Base-by-base conservation (phyloP, 2,888 invertebrate genomes). In the Orthosia gothica region DNA sequence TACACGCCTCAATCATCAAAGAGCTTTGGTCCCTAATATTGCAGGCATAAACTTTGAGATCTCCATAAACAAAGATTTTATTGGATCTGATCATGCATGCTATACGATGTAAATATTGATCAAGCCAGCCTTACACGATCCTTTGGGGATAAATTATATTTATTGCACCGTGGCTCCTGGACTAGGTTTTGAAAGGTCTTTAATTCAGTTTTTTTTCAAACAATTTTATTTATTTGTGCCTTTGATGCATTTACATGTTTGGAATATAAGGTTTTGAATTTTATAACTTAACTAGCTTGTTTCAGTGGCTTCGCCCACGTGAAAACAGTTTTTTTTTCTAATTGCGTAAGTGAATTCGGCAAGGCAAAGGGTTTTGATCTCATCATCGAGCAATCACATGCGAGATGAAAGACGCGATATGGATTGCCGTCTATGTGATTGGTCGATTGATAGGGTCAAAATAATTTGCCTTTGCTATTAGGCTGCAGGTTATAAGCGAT, bases 1-100 rank as follows among this genome's bases (percentile, higher is more conserved):
- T 82, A 78, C 70, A 81, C 75, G 81, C 71, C 45, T 75, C 76
- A 79, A 4, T 58, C 50, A 69, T 78, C 76, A 76, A 83, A 88
- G 73, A 64, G 7, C 47, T 61, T 74, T 63, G 59, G 45, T 62
- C 61, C 20, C 55, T 65, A 72, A 70, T 74, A 65, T 20, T 55
- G 69, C 26, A 64, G 26, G 71, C 54, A 76, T 72, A 61, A 64
- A 77, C 50, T 61, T 62, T 32, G 47, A 54, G 67, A 32, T 69
- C 18, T 59, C 23, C 55, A 64, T 81, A 74, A 65, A 77, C 71
- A 67, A 68, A 55, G 64, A 45, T 76, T 77, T 62, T 75, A 76
- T 84, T 81, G 62, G 69, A 68, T 76, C 68, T 70, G 52, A 72
- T 84, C 70, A 68, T 76, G 70, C 69, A 70, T 85, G 66, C n/a